Percentiles rank a stretch among this genome's conserved stretches.
Conservation (phyloP, 2,113 vertebrate genomes). For the Xiphorhynchus elegans region DNA sequence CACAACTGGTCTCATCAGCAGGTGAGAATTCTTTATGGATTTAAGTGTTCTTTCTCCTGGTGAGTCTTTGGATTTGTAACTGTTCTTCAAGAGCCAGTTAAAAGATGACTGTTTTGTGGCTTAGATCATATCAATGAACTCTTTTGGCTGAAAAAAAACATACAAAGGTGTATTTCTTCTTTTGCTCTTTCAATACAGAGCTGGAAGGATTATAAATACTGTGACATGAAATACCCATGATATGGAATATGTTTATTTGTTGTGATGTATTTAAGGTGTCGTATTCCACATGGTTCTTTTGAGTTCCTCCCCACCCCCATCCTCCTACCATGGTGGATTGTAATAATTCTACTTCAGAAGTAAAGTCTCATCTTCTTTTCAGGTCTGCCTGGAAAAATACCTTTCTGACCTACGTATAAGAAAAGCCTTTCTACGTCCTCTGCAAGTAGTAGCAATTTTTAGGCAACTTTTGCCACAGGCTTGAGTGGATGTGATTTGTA, state of each 20-base stretch:
- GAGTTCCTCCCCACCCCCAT: background rate
- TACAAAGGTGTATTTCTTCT: background rate
- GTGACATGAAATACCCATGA: background rate
- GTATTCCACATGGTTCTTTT: background rate
- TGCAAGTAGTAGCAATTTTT: background rate
- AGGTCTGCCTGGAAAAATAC: background rate
- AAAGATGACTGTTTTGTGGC: background rate
- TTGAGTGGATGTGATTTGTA: background rate
- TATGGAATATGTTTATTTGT: background rate
- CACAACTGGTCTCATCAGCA: background rate
- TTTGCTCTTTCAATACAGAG: background rate
- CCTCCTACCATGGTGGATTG: background rate
- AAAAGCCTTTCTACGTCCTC: background rate
- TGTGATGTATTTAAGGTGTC: background rate
- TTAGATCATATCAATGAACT: background rate
- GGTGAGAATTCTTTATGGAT: background rate
- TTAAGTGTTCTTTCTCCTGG: background rate
- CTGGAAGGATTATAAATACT: background rate
- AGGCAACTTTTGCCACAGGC: background rate
- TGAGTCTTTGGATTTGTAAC: background rate
- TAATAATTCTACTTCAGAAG: background rate
- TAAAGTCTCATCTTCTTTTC: background rate
- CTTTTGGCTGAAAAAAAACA: background rate
- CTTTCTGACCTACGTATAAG: background rate
- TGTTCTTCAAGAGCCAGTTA: background rate